Evolutionary conservation across 2,797 vertebrate species (phyloP), one percentile per base, ranked within the genome.

Genomic region (Oophaga sylvatica): DNA sequence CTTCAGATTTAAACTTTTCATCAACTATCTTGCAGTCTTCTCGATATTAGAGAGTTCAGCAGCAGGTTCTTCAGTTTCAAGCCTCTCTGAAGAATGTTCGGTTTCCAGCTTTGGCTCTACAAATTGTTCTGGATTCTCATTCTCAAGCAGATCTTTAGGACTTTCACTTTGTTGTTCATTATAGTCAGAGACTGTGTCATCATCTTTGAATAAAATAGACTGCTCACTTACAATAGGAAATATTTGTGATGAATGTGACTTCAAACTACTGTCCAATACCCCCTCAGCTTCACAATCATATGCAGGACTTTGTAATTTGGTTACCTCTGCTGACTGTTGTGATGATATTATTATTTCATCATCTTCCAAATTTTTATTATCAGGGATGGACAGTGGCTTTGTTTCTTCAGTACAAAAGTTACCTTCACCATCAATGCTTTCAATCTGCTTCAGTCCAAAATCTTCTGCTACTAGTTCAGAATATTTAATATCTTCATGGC

Each of bases 1-100:
- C 53, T 6, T 81, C 91, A 70, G 60, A 76, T 22, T 89, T 56
- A 6, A 70, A 73, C 48, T 70, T 84, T 67, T 79, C 63, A 76
- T 67, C 65, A 35, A 84, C 56, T 7, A 29, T 29, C 19, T 80
- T 80, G 68, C 13, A 59, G 3, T 75, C 48, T 29, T 13, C 9
- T 76, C 20, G 80, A 41, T 67, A 67, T 26, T 65, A 31, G 84
- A 22, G 17, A 87, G 80, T 45, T 65, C 68, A 7, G 78, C 87
- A 0, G 22, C 17, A 17, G 76, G 41, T 15, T 11, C 85, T n/a
- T 79, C 70, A 31, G 20, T 62, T 62, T 56, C 70, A 22, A 29
- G 13, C 59, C 1, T 75, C 75, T 19, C 35, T 31, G 5, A 22
- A 19, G 71, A 16, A 73, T 62, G 45, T n/a, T 77, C 81, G 2